Conservation (phyloP, 2,113 vertebrate genomes). For the Pandion haliaetus region DNA sequence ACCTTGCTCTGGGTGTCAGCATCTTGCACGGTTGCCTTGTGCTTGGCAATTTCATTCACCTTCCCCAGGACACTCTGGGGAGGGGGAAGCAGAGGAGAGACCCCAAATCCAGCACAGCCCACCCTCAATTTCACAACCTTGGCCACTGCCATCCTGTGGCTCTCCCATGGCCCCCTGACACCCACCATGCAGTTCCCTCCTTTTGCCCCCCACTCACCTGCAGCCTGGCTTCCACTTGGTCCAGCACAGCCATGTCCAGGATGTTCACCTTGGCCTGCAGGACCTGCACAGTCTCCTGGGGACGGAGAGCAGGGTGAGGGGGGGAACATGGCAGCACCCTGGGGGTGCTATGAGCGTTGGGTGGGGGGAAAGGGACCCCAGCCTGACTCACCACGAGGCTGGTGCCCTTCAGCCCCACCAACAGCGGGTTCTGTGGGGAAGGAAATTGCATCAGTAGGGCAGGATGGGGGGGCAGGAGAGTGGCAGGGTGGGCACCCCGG, state of each 20-base stretch:
- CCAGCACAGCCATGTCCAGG: slow-evolving; percentile 87
- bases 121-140: not conserved
- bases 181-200: too few species aligned
- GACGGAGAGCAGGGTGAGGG: not conserved
- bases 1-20: slow-evolving; percentile 93
- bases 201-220: slow-evolving; percentile 74
- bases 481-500: not conserved
- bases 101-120: not conserved
- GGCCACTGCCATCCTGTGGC: too few species aligned
- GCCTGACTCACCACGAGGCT: slow-evolving; percentile 79
- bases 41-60: slow-evolving; percentile 94
- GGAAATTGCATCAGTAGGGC: not conserved
- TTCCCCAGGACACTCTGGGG: slow-evolving; percentile 90
- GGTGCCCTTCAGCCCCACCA: slow-evolving; percentile 83
- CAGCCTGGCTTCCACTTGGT: slow-evolving; percentile 92
- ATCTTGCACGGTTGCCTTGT: slow-evolving; percentile 88
- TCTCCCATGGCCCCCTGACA: not conserved
- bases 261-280: slow-evolving; percentile 89
- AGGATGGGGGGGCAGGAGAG: not conserved
- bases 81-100: not conserved
- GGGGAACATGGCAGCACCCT: not conserved
- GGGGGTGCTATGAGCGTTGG: not conserved
- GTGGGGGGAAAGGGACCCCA: too few species aligned
- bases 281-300: slow-evolving; percentile 88
- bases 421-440: slow-evolving; percentile 83